These are phyloP conservation scores for Indicator maculatus DNA, from an alignment of 2,113 vertebrate species.

Conservation along the genomic window DNA sequence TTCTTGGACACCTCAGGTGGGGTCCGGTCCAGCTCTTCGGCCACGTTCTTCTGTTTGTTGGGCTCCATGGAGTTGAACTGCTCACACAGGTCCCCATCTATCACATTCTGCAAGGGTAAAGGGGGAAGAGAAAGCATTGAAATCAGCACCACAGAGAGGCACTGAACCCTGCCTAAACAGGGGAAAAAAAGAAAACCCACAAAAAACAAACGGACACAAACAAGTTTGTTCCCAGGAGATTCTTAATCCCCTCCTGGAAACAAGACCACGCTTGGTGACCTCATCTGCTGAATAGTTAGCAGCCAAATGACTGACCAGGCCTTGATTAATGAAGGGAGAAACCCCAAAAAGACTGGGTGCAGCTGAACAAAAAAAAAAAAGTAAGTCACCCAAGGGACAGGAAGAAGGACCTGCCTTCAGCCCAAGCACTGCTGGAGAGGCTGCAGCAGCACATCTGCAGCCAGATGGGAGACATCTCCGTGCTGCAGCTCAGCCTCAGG, in stretches of 20 bases:
- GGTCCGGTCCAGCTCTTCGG: slow-evolving; percentile 94
- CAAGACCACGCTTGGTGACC: not conserved
- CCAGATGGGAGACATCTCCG: not conserved
- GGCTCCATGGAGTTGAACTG: slow-evolving; percentile 99
- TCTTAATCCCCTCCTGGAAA: slow-evolving; percentile 53
- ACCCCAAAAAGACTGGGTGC: not conserved
- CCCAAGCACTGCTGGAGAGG: not conserved
- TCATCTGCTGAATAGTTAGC: slow-evolving; percentile 48
- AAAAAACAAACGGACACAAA: not conserved
- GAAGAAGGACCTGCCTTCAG: rapidly evolving
- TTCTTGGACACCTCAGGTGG: slow-evolving; percentile 98
- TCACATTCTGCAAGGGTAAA: slow-evolving; percentile 87
- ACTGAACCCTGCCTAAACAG: slow-evolving; percentile 10
- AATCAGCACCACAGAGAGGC: not conserved
- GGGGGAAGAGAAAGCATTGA: not conserved
- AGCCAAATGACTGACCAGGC: slow-evolving; percentile 8
- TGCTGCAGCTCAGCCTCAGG: not conserved
- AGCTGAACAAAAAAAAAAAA: not conserved
- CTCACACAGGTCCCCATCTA: slow-evolving; percentile 97
- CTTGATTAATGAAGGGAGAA: not conserved
- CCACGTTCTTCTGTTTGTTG: slow-evolving; percentile 96
- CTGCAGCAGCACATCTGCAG: not conserved
- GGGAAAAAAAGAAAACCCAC: not conserved
- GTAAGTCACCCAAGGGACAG: not conserved
- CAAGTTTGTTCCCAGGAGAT: slow-evolving; percentile 30